Base-by-base conservation (phyloP, 2,888 invertebrate species). In the Griposia aprilina region DNA sequence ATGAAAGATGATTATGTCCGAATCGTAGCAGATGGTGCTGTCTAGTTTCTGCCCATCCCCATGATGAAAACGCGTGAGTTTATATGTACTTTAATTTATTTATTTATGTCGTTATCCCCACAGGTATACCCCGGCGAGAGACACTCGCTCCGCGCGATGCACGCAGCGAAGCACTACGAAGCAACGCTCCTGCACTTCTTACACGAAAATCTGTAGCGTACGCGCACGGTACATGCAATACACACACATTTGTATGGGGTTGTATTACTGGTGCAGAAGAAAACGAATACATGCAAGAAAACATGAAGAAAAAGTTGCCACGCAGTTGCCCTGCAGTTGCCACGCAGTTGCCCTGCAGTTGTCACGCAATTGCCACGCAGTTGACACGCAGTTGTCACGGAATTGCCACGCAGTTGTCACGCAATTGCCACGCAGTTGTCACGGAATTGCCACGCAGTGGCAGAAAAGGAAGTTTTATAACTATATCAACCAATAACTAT, bases 111-210 rank as follows among this genome's bases (percentile, higher is more conserved):
- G 1, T 17, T 59, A 17, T 7, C 1, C 1, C 17, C 26, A 0
- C 60, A 99, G 97, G 97, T 99, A 36, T 99, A 99, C 94, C 99
- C 99, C 0, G 98, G 98, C 85, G 99, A 99, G 94, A 97, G 99
- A 84, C 99, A 99, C 94, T 99, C 99, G 26, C 97, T 99, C 41
- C 97, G 99, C 78, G 99, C 98, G 91, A 97, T 99, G 92, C 99
- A 99, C 95, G 98, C 99, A 55, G 99, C 99, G 90, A 99, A 99
- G 95, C 99, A 99, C 95, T 99, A 99, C 94, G 99, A 99, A 95
- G 99, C 99, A 13, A 99, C 98, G 71, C 96, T 99, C 80, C 97
- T 99, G 79, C 99, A 99, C 88, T 99, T 99, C 95, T 97, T 99
- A 88, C 99, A 99, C 88, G 96, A 97, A 82, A 96, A 96, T 87